These are phyloP conservation scores for Eclectus roratus DNA, from an alignment of 2,113 vertebrate species.

Conservation along the genomic window DNA sequence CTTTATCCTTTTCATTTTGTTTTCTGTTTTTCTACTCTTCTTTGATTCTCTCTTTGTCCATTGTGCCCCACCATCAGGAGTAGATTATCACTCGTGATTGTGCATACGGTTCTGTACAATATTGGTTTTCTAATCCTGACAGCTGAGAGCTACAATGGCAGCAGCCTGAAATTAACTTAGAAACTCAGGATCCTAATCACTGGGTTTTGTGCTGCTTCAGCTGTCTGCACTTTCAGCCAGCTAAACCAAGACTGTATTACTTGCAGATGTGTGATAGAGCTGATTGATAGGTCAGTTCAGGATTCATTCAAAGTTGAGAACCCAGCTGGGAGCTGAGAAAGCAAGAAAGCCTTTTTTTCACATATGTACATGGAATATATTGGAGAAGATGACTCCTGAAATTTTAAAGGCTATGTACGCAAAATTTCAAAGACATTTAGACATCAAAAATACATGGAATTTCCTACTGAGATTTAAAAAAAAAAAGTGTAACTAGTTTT, in stretches of 20 bases:
- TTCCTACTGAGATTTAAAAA: background rate
- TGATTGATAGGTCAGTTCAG: conserved; percentile 3
- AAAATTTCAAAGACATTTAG: background rate
- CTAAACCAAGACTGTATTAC: conserved; percentile 9
- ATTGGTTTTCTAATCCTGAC: background rate
- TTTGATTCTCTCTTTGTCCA: background rate
- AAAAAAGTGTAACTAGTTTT: background rate
- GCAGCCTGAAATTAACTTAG: conserved; percentile 25
- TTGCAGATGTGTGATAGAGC: conserved; percentile 34
- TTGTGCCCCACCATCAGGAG: background rate
- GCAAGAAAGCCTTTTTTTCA: background rate
- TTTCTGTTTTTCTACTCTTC: background rate
- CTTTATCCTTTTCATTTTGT: background rate
- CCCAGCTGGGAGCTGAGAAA: conserved; percentile 20
- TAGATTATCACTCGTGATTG: background rate
- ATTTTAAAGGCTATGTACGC: background rate
- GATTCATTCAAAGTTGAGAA: conserved; percentile 7
- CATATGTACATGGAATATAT: background rate
- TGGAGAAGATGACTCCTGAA: background rate
- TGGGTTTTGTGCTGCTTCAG: conserved; percentile 42
- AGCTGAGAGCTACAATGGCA: conserved; percentile 1
- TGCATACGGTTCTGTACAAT: background rate
- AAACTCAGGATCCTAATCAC: conserved; percentile 7
- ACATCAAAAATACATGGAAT: background rate
- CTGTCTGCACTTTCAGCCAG: conserved; percentile 24